Percentiles rank a stretch among this genome's conserved stretches.
These are phyloP conservation scores for Scaptomyza parva DNA, from an alignment of 2,888 invertebrate species.

Conservation along the genomic window DNA sequence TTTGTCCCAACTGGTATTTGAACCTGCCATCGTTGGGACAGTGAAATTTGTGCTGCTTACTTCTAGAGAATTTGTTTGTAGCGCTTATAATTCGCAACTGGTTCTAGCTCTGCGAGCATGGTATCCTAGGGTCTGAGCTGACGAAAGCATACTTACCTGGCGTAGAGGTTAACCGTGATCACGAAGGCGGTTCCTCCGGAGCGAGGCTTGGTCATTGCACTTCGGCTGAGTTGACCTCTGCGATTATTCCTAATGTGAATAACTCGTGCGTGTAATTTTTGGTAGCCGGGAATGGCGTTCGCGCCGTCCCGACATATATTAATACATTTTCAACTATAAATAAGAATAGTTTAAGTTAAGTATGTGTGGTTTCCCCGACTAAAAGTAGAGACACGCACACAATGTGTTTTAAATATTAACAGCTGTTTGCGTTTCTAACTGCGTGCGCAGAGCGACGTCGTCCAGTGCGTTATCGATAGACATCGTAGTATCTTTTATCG, in stretches of 20 bases:
- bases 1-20: not conserved
- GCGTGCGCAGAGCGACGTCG: no score
- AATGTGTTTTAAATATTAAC: no score
- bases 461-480: no score
- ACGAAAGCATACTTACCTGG: conserved; percentile 81
- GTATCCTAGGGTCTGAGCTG: not conserved
- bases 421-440: no score
- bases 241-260: conserved; percentile 91
- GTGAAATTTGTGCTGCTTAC: conserved; percentile 19
- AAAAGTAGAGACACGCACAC: no score
- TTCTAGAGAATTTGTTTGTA: not conserved
- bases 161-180: conserved; percentile 83
- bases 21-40: not conserved
- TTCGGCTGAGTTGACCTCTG: conserved; percentile 90
- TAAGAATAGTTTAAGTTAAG: no score
- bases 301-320: conserved; percentile 86
- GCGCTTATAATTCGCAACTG: conserved; percentile 35
- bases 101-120: not conserved
- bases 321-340: conserved; percentile 14
- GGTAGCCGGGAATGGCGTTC: conserved; percentile 88
- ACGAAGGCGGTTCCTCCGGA: conserved; percentile 83
- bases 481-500: no score
- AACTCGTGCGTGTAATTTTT: conserved; percentile 90
- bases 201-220: conserved; percentile 87
- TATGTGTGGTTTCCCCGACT: no score